phyloP scores from a whole-genome alignment of 2,888 invertebrate genomes.

The Dicranocentrus wangi region DNA sequence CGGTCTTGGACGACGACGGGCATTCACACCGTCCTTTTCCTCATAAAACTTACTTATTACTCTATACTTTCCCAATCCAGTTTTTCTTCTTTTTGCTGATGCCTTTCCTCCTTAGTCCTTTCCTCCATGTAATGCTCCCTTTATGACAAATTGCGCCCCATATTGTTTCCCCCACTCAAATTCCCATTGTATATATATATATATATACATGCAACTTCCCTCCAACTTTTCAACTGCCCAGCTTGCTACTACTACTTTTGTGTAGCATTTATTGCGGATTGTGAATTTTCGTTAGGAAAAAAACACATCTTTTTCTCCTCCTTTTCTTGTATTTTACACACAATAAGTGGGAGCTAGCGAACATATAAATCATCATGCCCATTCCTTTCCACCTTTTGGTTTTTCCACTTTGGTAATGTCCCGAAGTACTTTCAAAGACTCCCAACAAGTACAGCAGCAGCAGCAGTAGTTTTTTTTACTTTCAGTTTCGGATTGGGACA shows the following conservation, averaged over 20 bases:
- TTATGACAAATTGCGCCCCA: neutral
- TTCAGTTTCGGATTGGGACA: neutral
- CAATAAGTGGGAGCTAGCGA: neutral
- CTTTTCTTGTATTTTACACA: constrained; percentile 33
- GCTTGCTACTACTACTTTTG: neutral
- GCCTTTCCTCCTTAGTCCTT: too few species aligned
- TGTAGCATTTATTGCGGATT: neutral
- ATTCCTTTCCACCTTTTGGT: constrained; percentile 24
- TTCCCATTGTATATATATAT: too few species aligned
- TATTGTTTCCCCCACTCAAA: neutral
- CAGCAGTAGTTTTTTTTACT: constrained; percentile 3
- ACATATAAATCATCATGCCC: constrained; percentile 41
- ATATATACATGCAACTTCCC: neutral
- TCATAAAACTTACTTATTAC: too few species aligned
- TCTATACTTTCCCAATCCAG: too few species aligned
- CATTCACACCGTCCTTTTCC: too few species aligned
- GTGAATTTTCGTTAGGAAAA: constrained; percentile 8
- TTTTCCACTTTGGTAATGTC: constrained; percentile 34
- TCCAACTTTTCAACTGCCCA: neutral
- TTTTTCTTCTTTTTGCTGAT: too few species aligned
- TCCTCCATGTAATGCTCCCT: neutral
- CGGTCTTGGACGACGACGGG: too few species aligned
- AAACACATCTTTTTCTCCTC: neutral
- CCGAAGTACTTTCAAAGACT: constrained; percentile 26
- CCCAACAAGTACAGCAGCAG: too few species aligned